Evolutionary conservation across 1,140 invertebrate species (phyloP).

Genomic region (Brachionus rotundiformis): DNA sequence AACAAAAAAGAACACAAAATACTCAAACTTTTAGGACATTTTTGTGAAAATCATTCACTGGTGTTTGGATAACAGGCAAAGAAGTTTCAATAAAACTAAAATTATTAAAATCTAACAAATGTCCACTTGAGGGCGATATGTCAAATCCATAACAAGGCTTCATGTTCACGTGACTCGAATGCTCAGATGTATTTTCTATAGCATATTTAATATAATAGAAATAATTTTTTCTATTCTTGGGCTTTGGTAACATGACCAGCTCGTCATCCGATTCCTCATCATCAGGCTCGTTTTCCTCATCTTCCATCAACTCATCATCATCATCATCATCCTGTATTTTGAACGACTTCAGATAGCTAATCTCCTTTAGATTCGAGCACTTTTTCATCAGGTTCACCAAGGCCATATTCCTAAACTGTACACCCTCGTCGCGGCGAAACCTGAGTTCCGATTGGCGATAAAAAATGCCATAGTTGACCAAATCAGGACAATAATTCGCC

Average conservation of each 20-base stretch:
- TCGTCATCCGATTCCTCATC: conserved; percentile 5
- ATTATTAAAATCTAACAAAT: conserved; percentile 35
- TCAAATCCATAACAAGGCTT: conserved; percentile 44
- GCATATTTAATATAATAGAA: conserved; percentile 50
- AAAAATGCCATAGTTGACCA: conserved; percentile 17
- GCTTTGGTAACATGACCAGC: neutral
- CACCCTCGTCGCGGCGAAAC: neutral
- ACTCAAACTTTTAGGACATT: conserved; percentile 27
- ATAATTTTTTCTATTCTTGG: conserved; percentile 2
- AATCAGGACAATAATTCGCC: neutral
- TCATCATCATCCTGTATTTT: conserved; percentile 49
- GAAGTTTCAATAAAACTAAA: conserved; percentile 41
- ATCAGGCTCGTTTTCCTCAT: conserved; percentile 12
- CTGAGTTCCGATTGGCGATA: conserved; percentile 1
- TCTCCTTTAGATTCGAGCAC: neutral
- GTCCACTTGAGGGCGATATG: conserved; percentile 36
- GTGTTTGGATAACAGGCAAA: neutral
- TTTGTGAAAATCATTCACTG: conserved; percentile 40
- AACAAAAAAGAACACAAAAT: neutral
- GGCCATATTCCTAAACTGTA: neutral
- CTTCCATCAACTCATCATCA: neutral
- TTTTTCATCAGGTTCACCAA: neutral
- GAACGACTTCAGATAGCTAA: conserved; percentile 50
- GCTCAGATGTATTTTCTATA: neutral
- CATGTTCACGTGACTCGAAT: conserved; percentile 45